Conservation (phyloP, 2,113 vertebrate species). For the Scalopus aquaticus region DNA sequence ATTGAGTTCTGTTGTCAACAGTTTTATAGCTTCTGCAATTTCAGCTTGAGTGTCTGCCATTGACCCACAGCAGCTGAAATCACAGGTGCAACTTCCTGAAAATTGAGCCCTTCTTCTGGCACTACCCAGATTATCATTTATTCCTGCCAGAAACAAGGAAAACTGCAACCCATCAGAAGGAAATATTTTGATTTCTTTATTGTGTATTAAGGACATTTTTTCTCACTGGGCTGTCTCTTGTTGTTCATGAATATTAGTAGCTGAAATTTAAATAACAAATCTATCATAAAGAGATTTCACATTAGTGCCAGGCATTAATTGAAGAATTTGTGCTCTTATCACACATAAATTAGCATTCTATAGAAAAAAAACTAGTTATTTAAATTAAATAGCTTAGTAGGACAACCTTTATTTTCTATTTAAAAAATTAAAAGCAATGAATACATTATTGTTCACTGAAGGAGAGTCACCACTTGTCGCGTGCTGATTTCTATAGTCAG, state of each 20-base stretch:
- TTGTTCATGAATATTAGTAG: background rate
- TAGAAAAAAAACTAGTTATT: background rate
- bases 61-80: slow-evolving; percentile 62
- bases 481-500: background rate
- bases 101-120: slow-evolving; percentile 28
- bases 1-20: slow-evolving; percentile 59
- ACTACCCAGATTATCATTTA: background rate
- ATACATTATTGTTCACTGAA: background rate
- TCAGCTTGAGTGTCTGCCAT: slow-evolving; percentile 40
- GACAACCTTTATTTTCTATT: background rate
- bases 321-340: background rate
- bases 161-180: background rate
- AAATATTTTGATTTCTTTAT: slow-evolving; percentile 1
- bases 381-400: background rate
- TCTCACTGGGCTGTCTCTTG: background rate
- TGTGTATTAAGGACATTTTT: background rate
- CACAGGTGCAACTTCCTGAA: slow-evolving; percentile 56
- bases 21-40: slow-evolving; percentile 63
- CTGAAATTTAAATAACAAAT: background rate
- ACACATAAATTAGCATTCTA: background rate
- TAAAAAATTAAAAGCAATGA: slow-evolving; percentile 6
- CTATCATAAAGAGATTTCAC: background rate
- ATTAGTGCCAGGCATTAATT: background rate
- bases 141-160: slow-evolving; percentile 13
- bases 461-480: background rate